These are phyloP conservation scores for Echinarachnius parma DNA, from an alignment of 53 echinoderm and acorn worm genomes.

Conservation along the genomic window DNA sequence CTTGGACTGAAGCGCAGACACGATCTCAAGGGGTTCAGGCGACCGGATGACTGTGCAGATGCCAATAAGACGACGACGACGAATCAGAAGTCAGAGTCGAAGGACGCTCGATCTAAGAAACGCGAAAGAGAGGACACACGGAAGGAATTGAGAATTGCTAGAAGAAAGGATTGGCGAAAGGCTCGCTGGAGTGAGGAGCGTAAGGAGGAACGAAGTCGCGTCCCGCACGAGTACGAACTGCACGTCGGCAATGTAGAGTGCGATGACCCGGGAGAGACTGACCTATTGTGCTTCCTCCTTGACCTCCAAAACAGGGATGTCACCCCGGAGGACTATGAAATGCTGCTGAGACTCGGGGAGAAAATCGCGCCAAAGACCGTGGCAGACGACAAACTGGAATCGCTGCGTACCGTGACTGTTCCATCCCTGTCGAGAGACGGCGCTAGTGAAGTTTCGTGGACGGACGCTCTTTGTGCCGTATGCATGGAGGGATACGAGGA, in stretches of 20 bases:
- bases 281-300: conserved; percentile 58
- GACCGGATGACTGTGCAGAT: too few relatives aligned
- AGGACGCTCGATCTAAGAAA: not conserved
- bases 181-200: conserved; percentile 29
- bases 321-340: conserved; percentile 92
- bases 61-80: not conserved
- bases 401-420: conserved; percentile 44
- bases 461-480: conserved; percentile 55
- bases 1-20: too few relatives aligned
- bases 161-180: not conserved
- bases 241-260: conserved; percentile 32
- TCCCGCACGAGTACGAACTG: conserved; percentile 42
- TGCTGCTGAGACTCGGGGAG: conserved; percentile 76
- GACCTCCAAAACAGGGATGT: conserved; percentile 82
- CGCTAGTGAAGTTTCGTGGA: conserved; percentile 14
- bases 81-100: not conserved
- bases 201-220: conserved; percentile 16
- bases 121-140: too few relatives aligned
- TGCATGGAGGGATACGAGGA: conserved; percentile 75
- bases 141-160: not conserved
- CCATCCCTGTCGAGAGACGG: not conserved
- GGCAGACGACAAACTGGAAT: conserved; percentile 24
- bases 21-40: too few relatives aligned
- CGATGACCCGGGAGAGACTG: conserved; percentile 34
- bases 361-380: conserved; percentile 73